phyloP scores from a whole-genome alignment of 2,113 vertebrate genomes.

The Eulemur rufifrons region DNA sequence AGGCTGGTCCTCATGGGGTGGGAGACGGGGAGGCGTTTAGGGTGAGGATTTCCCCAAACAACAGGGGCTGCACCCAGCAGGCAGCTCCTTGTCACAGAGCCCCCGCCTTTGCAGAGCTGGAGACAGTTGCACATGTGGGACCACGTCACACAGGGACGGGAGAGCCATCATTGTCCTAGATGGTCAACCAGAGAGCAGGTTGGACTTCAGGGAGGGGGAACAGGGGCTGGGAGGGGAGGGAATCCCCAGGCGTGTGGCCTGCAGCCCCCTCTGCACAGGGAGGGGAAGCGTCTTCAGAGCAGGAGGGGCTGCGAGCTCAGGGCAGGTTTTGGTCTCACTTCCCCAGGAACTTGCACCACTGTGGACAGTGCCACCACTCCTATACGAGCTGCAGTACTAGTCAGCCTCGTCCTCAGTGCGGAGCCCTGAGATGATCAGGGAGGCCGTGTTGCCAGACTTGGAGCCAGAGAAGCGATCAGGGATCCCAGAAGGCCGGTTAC shows the following conservation, averaged over 20 bases:
- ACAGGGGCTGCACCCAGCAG: not conserved
- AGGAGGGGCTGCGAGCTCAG: not conserved
- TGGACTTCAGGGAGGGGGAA: not conserved
- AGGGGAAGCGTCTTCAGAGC: not conserved
- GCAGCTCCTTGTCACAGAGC: not conserved
- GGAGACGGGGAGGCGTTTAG: not conserved
- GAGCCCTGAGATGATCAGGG: constrained; percentile 21
- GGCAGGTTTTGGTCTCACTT: not conserved
- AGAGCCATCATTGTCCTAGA: not conserved
- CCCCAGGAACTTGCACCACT: not conserved
- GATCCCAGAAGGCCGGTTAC: not conserved
- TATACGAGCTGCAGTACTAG: no score
- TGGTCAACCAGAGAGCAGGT: not conserved
- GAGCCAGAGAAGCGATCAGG: not conserved
- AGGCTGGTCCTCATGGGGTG: no score
- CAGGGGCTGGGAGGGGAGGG: not conserved
- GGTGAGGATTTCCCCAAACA: no score
- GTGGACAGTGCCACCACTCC: not conserved
- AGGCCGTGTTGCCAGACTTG: accelerated
- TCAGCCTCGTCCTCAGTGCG: no score
- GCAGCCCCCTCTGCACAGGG: no score
- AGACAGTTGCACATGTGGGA: not conserved
- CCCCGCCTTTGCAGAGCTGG: not conserved
- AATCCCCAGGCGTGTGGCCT: not conserved
- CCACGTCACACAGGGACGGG: not conserved